These are phyloP conservation scores for Sander vitreus DNA, from an alignment of 2,113 vertebrate species.

Conservation along the genomic window DNA sequence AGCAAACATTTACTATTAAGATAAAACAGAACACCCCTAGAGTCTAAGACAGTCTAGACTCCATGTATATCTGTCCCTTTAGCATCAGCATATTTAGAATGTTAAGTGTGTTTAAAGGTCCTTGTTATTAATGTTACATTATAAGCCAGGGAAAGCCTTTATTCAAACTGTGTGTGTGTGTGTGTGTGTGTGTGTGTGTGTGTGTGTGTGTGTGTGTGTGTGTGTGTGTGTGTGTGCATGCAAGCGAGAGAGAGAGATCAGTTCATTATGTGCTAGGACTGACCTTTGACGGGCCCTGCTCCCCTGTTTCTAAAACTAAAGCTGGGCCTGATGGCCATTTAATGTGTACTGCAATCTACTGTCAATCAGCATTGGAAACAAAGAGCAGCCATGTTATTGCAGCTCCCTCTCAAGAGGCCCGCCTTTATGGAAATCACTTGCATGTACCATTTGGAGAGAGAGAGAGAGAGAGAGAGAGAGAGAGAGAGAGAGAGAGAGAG, in stretches of 20 bases:
- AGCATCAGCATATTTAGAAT: conserved; percentile 23
- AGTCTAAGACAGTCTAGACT: conserved; percentile 37
- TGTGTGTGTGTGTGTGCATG: conserved; percentile 10
- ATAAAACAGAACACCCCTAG: conserved; percentile 50
- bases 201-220: conserved; percentile 12
- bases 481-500: too few species aligned
- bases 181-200: conserved; percentile 3
- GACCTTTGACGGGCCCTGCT: conserved; percentile 77
- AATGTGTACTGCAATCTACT: conserved; percentile 81
- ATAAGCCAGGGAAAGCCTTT: conserved; percentile 44
- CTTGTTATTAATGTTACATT: conserved; percentile 60
- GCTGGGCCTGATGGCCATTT: conserved; percentile 82
- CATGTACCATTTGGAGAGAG: conserved; percentile 47
- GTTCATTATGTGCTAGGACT: conserved; percentile 79
- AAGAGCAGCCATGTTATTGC: conserved; percentile 78
- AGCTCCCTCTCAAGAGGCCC: conserved; percentile 73
- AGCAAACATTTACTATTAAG: conserved; percentile 38
- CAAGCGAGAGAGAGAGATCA: conserved; percentile 41
- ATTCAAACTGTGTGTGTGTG: conserved; percentile 36
- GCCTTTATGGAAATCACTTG: conserved; percentile 80
- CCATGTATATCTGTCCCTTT: conserved; percentile 40
- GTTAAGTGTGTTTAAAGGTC: conserved; percentile 38
- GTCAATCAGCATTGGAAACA: conserved; percentile 82
- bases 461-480: too few species aligned
- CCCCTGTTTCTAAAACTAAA: conserved; percentile 77